These are phyloP conservation scores for Cryptocephalus moraei DNA, from an alignment of 2,888 invertebrate genomes.

Conservation along the genomic window DNA sequence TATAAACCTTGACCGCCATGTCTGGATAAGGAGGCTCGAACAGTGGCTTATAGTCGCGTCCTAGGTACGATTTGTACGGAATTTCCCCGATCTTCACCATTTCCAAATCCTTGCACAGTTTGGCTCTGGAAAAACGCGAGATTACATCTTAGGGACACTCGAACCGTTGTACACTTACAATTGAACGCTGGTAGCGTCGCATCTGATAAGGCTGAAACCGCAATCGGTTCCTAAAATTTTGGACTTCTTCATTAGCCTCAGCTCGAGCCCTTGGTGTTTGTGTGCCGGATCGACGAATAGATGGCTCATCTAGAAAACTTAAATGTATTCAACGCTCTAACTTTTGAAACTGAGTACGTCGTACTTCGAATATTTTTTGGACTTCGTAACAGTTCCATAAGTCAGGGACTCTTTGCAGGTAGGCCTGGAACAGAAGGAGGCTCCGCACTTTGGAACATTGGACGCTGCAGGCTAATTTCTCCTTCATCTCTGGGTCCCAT, in stretches of 20 bases:
- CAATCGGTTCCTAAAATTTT: slow-evolving; percentile 39
- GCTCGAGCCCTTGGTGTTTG: slow-evolving; percentile 41
- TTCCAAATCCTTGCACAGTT: slow-evolving; percentile 40
- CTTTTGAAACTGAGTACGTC: background rate
- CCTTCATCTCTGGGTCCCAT: slow-evolving; percentile 43
- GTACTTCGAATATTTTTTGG: slow-evolving; percentile 44
- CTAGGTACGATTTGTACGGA: slow-evolving; percentile 43
- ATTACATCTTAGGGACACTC: too few relatives aligned
- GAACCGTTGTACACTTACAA: slow-evolving; percentile 37
- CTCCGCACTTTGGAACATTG: slow-evolving; percentile 35
- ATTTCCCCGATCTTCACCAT: slow-evolving; percentile 43
- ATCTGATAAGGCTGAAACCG: slow-evolving; percentile 39
- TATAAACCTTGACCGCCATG: slow-evolving; percentile 37
- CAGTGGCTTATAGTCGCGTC: slow-evolving; percentile 39
- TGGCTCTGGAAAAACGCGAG: slow-evolving; percentile 16
- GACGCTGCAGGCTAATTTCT: slow-evolving; percentile 44
- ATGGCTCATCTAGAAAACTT: slow-evolving; percentile 37
- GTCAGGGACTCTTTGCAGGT: slow-evolving; percentile 40
- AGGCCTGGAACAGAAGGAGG: slow-evolving; percentile 44
- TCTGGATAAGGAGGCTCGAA: slow-evolving; percentile 45
- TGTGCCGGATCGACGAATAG: slow-evolving; percentile 42
- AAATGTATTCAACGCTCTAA: background rate
- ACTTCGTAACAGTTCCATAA: slow-evolving; percentile 39
- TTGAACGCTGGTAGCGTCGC: slow-evolving; percentile 41
- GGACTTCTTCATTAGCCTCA: slow-evolving; percentile 34